Percentiles rank a stretch among this genome's conserved stretches.
Evolutionary conservation across 2,113 vertebrate species (phyloP).

Genomic region (Litocranius walleri): DNA sequence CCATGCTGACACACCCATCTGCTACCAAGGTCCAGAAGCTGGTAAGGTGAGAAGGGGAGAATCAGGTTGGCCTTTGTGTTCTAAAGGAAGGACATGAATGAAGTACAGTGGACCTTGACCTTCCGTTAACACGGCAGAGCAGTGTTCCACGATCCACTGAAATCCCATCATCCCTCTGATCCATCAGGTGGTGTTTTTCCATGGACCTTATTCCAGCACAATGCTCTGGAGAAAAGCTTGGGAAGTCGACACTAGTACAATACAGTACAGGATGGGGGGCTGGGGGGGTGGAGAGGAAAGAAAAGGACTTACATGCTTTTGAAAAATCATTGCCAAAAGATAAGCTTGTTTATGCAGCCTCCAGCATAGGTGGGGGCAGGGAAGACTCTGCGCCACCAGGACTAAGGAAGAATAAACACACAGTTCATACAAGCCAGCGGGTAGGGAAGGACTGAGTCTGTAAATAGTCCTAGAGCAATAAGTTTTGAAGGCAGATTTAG

Average conservation of each 20-base stretch:
- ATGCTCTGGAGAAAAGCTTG: neutral
- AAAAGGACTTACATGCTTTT: neutral
- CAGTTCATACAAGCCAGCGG: neutral
- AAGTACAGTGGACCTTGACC: constrained; percentile 27
- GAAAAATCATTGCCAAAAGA: constrained; percentile 32
- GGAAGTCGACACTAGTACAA: neutral
- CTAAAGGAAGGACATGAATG: neutral
- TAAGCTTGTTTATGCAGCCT: constrained; percentile 40
- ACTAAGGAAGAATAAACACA: neutral
- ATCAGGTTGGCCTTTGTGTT: neutral
- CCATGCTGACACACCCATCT: neutral
- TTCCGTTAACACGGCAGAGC: neutral
- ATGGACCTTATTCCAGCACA: neutral
- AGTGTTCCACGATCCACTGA: neutral
- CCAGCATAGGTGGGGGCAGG: neutral
- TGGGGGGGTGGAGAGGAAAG: neutral
- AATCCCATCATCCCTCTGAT: neutral
- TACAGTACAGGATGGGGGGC: accelerated
- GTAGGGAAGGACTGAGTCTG: neutral
- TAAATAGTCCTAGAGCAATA: neutral
- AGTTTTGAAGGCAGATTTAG: neutral
- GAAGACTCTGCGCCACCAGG: neutral
- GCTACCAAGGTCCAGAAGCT: neutral
- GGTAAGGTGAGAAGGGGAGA: neutral
- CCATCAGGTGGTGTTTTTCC: neutral